These are phyloP conservation scores for Tridacna gigas DNA, from an alignment of 2,888 invertebrate genomes.

Conservation along the genomic window DNA sequence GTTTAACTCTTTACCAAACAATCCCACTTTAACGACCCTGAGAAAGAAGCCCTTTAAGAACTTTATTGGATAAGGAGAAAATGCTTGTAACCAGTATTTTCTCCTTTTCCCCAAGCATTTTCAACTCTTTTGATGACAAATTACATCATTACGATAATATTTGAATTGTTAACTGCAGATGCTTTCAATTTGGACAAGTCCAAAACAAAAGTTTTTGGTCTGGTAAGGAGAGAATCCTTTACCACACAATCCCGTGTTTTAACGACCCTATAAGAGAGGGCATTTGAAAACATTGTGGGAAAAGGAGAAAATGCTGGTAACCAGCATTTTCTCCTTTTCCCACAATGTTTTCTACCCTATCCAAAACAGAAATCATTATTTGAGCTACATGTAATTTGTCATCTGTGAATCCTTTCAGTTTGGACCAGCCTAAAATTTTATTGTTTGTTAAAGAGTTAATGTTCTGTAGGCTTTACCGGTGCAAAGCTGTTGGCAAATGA, in stretches of 20 bases:
- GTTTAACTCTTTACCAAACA: no score
- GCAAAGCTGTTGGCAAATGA: no score
- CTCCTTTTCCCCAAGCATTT: neutral
- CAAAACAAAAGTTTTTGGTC: no score
- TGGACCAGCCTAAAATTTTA: neutral
- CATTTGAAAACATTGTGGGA: neutral
- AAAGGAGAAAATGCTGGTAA: neutral
- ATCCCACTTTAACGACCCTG: no score
- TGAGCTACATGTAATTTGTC: neutral
- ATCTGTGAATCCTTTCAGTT: neutral
- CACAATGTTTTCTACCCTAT: neutral
- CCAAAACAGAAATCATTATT: no score
- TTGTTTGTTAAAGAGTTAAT: neutral
- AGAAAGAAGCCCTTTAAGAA: neutral
- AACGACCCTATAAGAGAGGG: neutral
- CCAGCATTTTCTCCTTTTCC: slow-evolving; percentile 1
- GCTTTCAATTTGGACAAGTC: no score
- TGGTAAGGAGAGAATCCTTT: no score
- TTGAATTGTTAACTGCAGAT: no score
- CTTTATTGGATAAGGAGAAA: neutral
- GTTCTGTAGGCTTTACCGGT: no score
- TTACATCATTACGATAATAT: no score
- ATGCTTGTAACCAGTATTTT: neutral
- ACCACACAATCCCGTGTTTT: neutral
- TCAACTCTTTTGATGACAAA: no score